Base-by-base conservation (phyloP, 1,140 invertebrate species). In the Adelges cooleyi region DNA sequence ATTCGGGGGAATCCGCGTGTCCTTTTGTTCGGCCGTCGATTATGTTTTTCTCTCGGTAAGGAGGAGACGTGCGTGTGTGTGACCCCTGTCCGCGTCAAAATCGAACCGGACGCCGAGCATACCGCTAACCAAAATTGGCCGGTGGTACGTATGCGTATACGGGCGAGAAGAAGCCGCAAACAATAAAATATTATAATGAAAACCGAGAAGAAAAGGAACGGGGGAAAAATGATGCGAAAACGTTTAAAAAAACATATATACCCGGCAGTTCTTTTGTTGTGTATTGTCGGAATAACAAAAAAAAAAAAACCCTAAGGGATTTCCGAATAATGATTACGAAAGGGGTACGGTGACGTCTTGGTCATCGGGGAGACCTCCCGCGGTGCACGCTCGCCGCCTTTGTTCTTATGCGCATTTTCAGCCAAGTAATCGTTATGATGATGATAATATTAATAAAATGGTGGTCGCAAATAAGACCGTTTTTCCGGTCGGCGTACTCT, bases 111-210 rank as follows among this genome's bases (percentile, higher is more conserved):
- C 56, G 56, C 46, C 23, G 40, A n/a, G 10, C 10, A n/a, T 44
- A 44, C n/a, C n/a, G 40, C 18, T 62, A 33, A 62, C 56, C 56
- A 62, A 62, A 62, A 62, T 62, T 62, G 56, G 56, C 56, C 56
- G 18, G 56, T 48, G 29, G 29, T 33, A 33, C 29, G 22, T 49
- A 49, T 49, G 15, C 13, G 52, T 23, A 17, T 2, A 17, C 17
- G 33, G 2, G 13, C 54, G 23, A 44, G 54, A 44, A 46, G 54
- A 48, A 48, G 25, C 56, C 56, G 27, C 56, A 48, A 48, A 62
- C 56, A 62, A 62, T 62, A 62, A 62, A 56, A 56, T 17, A 33
- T 25, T 3, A 54, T 42, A 23, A 56, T 25, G 23, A 10, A n/a
- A 42, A 20, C 40, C 20, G 10, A 2, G n/a, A 15, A 44, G 20